A percentile compares a stretch with the other conserved stretches of the same genome.
These are phyloP conservation scores for Vespertilio murinus DNA, from an alignment of 2,797 vertebrate genomes.

Conservation along the genomic window DNA sequence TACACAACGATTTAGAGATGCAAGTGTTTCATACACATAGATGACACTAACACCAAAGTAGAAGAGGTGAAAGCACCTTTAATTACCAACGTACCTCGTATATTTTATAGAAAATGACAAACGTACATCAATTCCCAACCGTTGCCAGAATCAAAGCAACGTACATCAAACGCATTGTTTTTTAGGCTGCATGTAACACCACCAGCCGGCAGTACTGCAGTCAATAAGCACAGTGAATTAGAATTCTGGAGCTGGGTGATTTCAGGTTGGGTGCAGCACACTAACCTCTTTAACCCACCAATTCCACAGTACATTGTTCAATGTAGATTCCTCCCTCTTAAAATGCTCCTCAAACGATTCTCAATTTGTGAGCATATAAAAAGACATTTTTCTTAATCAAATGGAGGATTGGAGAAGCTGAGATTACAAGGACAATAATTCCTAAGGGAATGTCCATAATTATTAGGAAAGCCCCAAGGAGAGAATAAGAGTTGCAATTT, in stretches of 20 bases:
- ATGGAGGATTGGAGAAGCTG: background rate
- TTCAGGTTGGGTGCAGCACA: background rate
- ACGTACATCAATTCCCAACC: background rate
- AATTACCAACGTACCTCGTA: background rate
- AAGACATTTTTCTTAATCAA: background rate
- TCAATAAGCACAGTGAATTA: background rate
- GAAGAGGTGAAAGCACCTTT: background rate
- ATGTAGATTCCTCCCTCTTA: background rate
- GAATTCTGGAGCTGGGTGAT: background rate
- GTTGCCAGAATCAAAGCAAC: background rate
- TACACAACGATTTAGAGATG: background rate
- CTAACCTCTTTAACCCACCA: background rate
- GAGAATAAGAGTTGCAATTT: no score
- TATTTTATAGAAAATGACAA: background rate
- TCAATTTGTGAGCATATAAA: background rate
- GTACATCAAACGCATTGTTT: background rate
- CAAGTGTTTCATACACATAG: background rate
- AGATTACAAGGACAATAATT: background rate
- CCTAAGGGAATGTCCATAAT: accelerated
- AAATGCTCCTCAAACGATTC: background rate
- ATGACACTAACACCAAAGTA: background rate
- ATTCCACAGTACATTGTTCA: no score
- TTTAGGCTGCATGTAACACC: background rate
- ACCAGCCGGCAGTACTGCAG: background rate
- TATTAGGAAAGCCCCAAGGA: background rate